These are phyloP conservation scores for Saccostrea glomerata DNA, from an alignment of 1,140 invertebrate species.

Conservation along the genomic window DNA sequence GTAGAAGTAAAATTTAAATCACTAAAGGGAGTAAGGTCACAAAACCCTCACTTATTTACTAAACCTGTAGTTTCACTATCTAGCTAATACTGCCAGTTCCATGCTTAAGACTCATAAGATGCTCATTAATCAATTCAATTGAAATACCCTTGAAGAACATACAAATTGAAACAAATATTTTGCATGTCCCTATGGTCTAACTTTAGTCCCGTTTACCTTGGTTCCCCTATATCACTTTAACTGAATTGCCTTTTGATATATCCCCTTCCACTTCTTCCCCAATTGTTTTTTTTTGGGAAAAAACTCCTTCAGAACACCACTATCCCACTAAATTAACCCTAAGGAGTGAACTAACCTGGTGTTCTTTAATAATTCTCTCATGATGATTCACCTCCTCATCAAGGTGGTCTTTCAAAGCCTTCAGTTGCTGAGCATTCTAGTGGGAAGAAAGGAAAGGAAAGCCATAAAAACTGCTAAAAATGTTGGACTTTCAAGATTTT, in stretches of 20 bases:
- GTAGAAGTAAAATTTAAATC: too few relatives aligned
- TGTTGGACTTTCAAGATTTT: background rate
- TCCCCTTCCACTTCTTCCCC: background rate
- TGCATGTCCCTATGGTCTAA: background rate
- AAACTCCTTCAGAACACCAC: background rate
- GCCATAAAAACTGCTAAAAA: background rate
- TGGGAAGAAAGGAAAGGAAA: conserved; percentile 32
- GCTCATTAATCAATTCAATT: too few relatives aligned
- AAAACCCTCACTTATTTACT: too few relatives aligned
- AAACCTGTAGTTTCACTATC: too few relatives aligned
- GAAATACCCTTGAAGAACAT: background rate
- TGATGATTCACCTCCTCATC: conserved; percentile 48
- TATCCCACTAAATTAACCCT: too few relatives aligned
- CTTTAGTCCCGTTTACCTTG: background rate
- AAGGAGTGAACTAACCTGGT: conserved; percentile 32
- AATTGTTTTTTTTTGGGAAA: background rate
- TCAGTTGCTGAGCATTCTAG: conserved; percentile 39
- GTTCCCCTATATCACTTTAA: background rate
- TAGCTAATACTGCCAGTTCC: too few relatives aligned
- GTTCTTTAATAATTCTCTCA: conserved; percentile 43
- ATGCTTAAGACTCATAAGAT: too few relatives aligned
- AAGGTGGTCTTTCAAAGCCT: conserved; percentile 43
- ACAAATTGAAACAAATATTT: background rate
- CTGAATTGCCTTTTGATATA: background rate
- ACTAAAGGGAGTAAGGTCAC: too few relatives aligned